Evolutionary conservation across 2,113 vertebrate species (phyloP), one percentile per base, ranked within the genome.

Genomic region (Phaetusa simplex): DNA sequence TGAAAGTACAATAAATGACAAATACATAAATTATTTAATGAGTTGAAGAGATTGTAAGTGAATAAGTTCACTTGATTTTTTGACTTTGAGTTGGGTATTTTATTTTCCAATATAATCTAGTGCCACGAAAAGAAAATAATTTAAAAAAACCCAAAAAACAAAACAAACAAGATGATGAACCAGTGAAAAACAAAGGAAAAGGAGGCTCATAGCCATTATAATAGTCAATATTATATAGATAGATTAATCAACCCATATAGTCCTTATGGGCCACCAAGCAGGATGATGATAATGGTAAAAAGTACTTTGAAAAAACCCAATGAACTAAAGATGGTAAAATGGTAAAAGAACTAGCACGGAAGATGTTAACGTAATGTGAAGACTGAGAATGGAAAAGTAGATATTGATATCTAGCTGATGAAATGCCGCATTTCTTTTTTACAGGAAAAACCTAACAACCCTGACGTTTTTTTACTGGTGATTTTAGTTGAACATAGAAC

Each of bases 241-340:
- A 22, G 9, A 52, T 12, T 20, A 56, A 88, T 66, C 22, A 66
- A 38, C 55, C 38, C 30, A 45, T 76, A 21, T 29, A 18, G 14
- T 47, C 32, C 12, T 82, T 18, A 12, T 47, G 19, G 47, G 5
- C 42, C 71, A 59, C 42, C 27, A 58, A 38, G 42, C 13, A 52
- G 32, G 5, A 29, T 69, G 73, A 74, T 22, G 36, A 65, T 47
- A 36, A 32, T 32, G 30, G 14, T 72, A 24, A 70, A 72, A 93
- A 61, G 69, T 0, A 65, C 43, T 82, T 67, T 32, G 22, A 22
- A 76, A 77, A 70, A 9, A 0, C 2, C 4, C 14, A 42, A 0
- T 26, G 5, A 76, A 65, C 20, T 71, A 36, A 64, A 79, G n/a
- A 49, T 43, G 69, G 26, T 64, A 53, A 56, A 47, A 47, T 26